These are phyloP conservation scores for Venustoraphidia nigricollis DNA, from an alignment of 2,888 invertebrate species.

Conservation along the genomic window DNA sequence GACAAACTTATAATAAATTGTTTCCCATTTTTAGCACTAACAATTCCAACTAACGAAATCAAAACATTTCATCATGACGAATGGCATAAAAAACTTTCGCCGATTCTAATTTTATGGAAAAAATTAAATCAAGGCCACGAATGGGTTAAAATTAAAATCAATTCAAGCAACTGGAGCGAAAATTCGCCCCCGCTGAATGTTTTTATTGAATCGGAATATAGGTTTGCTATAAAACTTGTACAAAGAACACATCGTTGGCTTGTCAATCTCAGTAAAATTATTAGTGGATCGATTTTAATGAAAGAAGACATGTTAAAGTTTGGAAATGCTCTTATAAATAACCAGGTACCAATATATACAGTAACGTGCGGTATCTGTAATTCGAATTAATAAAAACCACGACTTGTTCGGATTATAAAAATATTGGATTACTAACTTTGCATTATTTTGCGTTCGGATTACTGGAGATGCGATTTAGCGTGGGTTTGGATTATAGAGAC, in stretches of 20 bases:
- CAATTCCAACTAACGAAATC: not conserved
- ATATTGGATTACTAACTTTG: no score
- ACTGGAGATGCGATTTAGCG: no score
- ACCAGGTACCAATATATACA: constrained; percentile 28
- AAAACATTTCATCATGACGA: constrained; percentile 19
- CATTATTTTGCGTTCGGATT: not conserved
- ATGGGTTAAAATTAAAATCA: constrained; percentile 19
- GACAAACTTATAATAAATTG: constrained; percentile 6
- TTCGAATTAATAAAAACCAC: not conserved
- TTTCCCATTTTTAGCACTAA: no score
- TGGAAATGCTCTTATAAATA: constrained; percentile 28
- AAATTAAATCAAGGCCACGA: constrained; percentile 46
- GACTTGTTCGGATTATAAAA: not conserved
- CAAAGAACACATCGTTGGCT: constrained; percentile 44
- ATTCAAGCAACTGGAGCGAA: constrained; percentile 8
- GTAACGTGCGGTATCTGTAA: constrained; percentile 2
- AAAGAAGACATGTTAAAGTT: constrained; percentile 21
- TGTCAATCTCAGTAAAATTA: constrained; percentile 40
- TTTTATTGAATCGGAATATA: constrained; percentile 47
- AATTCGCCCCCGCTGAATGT: constrained; percentile 33
- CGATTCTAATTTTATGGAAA: constrained; percentile 70
- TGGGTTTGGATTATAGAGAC: no score
- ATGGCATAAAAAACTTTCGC: constrained; percentile 46
- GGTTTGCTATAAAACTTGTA: constrained; percentile 38
- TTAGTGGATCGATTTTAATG: constrained; percentile 37